Conservation (phyloP, 1,140 invertebrate genomes). For the Drosophila nasuta region DNA sequence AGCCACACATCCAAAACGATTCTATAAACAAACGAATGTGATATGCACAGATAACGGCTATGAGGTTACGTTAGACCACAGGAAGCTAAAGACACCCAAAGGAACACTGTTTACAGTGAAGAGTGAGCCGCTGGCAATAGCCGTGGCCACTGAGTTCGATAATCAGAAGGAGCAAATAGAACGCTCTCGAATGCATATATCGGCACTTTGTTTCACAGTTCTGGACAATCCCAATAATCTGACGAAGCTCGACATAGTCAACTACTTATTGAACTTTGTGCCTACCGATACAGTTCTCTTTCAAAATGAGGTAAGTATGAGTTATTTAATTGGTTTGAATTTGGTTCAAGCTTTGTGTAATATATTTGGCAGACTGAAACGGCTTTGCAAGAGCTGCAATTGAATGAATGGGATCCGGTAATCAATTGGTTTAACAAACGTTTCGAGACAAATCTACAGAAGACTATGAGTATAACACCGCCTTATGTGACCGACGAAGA, state of each 20-base stretch:
- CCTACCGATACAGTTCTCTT: slow-evolving; percentile 95
- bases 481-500: slow-evolving; percentile 89
- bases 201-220: slow-evolving; percentile 94
- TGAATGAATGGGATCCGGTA: slow-evolving; percentile 94
- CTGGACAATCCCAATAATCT: slow-evolving; percentile 95
- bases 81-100: slow-evolving; percentile 94
- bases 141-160: slow-evolving; percentile 96
- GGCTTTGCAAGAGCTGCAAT: slow-evolving; percentile 91
- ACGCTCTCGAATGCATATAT: slow-evolving; percentile 95
- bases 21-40: slow-evolving; percentile 90
- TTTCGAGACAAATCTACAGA: slow-evolving; percentile 90
- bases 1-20: slow-evolving; percentile 87
- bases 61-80: slow-evolving; percentile 93
- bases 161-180: slow-evolving; percentile 92
- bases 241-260: slow-evolving; percentile 91
- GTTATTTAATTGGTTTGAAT: not conserved
- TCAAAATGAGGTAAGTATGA: slow-evolving; percentile 88
- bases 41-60: slow-evolving; percentile 87
- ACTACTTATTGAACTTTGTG: slow-evolving; percentile 92
- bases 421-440: slow-evolving; percentile 94
- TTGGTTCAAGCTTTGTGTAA: not conserved
- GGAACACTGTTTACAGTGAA: slow-evolving; percentile 91
- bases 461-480: slow-evolving; percentile 89
- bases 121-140: slow-evolving; percentile 95
- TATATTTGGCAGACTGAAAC: slow-evolving; percentile 87